Base-by-base conservation (phyloP, 2,113 vertebrate species). In the Psilopsiagon aurifrons region DNA sequence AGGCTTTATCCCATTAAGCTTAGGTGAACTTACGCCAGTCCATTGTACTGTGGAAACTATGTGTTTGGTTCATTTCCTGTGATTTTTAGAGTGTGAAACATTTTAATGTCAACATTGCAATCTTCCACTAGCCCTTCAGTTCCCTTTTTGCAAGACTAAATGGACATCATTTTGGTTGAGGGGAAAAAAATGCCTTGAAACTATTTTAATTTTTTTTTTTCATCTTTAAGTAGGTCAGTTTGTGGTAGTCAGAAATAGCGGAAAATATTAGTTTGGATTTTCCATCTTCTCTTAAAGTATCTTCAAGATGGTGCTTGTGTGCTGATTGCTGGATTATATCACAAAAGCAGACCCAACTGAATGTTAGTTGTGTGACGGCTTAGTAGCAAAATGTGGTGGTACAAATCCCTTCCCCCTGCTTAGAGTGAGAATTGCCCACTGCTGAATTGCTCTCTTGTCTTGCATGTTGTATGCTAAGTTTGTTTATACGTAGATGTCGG, bases 181-280 rank as follows among this genome's bases (percentile, higher is more conserved):
- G 46, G 28, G 27, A 35, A 89, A 82, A 84, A 90, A 95, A 49
- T 29, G 49, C 28, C 1, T 95, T 62, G 41, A 57, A 69, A 4
- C 47, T 5, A 24, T 60, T 47, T 10, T 14, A 1, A n/a, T n/a
- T 68, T 19, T 29, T 31, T 77, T 77, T 87, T 74, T 64, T 68
- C 33, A 39, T 81, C 46, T 54, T 67, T 85, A 94, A 96, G 92
- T 95, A 96, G 94, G 90, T 96, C 93, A 78, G 55, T 93, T 94
- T 86, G 90, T 2, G 51, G 67, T 47, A 67, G 80, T 12, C 47
- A 28, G 92, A 68, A 95, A 83, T 22, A 90, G 76, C 3, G 63
- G 96, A 95, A 95, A 97, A 94, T 88, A 31, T 52, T 85, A 49
- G 63, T 92, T 96, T 86, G 86, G 84, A 83, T 97, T 96, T 96